Base-by-base conservation (phyloP, 2,113 vertebrate genomes). In the Mustela nigripes region DNA sequence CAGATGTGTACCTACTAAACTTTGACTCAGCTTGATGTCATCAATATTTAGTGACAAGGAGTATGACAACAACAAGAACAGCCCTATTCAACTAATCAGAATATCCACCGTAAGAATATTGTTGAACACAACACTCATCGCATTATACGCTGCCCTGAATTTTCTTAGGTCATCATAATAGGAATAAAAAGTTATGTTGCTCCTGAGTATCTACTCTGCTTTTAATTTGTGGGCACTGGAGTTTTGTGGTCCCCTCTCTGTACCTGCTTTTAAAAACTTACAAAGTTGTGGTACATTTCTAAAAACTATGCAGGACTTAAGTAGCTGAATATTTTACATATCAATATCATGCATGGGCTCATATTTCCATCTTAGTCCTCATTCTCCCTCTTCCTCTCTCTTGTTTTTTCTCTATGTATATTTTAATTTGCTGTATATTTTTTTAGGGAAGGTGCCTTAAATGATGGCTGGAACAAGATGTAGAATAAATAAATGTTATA, bases 391-490 rank as follows among this genome's bases (percentile, higher is more conserved):
- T 60, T 58, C 10, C 19, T 12, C 1, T 87, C 2, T 76, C 39
- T 74, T 74, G 24, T 48, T 26, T 84, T 89, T 62, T 42, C 42
- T 60, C 1, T 42, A 39, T 31, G 1, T 39, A 5, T 42, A 79
- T 83, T 88, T 94, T 80, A 91, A 83, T 62, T 60, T 53, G 50
- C 4, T 86, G 7, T 14, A 39, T 56, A 69, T 56, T 89, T 92
- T 91, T 91, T 96, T 33, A 83, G 21, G 33, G 78, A 81, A 89
- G 18, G 7, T 42, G 39, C 5, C 50, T 86, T 74, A 92, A 92
- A 76, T 53, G 28, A 84, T 33, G 22, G 22, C n/a, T 85, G 14
- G 4, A 89, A 78, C 24, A 45, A 83, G 36, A 79, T 48, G 1
- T 19, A 14, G 78, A 63, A 69, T 65, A 74, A 42, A 63, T 88